phyloP scores from a whole-genome alignment of 2,888 invertebrate species.

The Drosophila borealis region DNA sequence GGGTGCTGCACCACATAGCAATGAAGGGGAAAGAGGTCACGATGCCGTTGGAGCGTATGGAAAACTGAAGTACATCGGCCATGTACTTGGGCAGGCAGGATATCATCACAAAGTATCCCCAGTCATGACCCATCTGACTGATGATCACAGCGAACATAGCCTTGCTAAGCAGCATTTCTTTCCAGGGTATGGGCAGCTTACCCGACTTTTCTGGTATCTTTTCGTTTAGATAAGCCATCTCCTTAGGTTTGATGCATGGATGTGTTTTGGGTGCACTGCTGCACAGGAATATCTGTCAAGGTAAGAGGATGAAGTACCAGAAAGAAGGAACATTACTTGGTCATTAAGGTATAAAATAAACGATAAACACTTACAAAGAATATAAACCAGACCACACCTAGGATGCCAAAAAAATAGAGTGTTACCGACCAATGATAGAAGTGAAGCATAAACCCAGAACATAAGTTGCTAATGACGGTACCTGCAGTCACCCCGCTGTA shows the following conservation, averaged over 20 bases:
- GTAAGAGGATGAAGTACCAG: background rate
- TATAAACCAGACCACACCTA: too few species aligned
- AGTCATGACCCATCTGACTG: conserved; percentile 88
- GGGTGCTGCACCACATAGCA: conserved; percentile 86
- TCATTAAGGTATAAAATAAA: too few species aligned
- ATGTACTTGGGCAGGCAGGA: conserved; percentile 88
- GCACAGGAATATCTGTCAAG: conserved; percentile 86
- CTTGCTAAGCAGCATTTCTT: conserved; percentile 87
- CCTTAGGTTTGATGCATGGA: conserved; percentile 89
- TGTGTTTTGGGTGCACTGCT: conserved; percentile 87
- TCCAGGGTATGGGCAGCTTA: conserved; percentile 88
- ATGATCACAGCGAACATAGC: conserved; percentile 89
- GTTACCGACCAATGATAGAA: conserved; percentile 89
- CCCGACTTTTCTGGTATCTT: conserved; percentile 86
- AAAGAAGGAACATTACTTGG: too few species aligned
- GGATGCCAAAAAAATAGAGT: conserved; percentile 89
- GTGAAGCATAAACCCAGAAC: conserved; percentile 89
- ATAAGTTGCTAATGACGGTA: conserved; percentile 87
- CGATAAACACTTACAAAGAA: too few species aligned
- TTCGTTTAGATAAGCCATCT: conserved; percentile 87
- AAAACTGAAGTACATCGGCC: conserved; percentile 86
- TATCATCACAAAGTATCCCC: conserved; percentile 88
- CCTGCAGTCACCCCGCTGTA: conserved; percentile 90
- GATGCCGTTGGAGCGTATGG: conserved; percentile 86
- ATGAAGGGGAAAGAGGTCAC: conserved; percentile 87